Percentiles rank a stretch among this genome's conserved stretches.
phyloP scores from a whole-genome alignment of 1,140 invertebrate species.

The Drosophila ironensis region DNA sequence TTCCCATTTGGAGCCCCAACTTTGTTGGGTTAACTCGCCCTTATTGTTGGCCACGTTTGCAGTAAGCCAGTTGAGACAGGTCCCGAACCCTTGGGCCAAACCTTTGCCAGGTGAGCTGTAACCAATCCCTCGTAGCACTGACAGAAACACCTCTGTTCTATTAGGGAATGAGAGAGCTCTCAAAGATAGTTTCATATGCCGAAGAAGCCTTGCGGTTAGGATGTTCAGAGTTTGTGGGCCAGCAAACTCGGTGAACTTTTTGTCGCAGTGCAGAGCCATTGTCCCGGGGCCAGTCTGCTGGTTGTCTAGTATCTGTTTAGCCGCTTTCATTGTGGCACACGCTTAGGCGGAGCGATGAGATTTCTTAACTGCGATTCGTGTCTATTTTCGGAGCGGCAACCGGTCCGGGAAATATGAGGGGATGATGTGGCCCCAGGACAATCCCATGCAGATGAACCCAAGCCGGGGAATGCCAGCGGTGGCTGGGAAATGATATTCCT shows the following conservation, averaged over 20 bases:
- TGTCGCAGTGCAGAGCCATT: conserved; percentile 20
- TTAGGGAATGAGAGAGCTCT: neutral
- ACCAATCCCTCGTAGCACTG: conserved; percentile 15
- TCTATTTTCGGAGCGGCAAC: conserved; percentile 31
- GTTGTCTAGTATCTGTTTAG: conserved; percentile 36
- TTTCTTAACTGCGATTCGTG: conserved; percentile 35
- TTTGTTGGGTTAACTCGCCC: neutral
- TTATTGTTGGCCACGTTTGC: conserved; percentile 19
- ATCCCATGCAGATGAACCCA: no score
- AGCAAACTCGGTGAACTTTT: neutral
- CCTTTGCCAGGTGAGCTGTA: conserved; percentile 16
- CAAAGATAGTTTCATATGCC: no score
- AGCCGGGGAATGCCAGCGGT: no score
- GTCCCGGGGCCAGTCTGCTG: conserved; percentile 19
- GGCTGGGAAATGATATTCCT: no score
- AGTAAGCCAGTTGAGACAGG: conserved; percentile 49
- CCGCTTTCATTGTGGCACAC: conserved; percentile 31
- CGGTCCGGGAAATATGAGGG: no score
- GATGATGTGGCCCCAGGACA: no score
- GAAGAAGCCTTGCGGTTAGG: no score
- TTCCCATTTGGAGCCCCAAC: neutral
- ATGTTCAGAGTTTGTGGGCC: no score
- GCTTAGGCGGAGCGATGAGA: conserved; percentile 30
- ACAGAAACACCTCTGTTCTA: neutral
- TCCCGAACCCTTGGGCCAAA: neutral